Conservation (phyloP, 2,888 invertebrate species). For the Orgyia antiqua region DNA sequence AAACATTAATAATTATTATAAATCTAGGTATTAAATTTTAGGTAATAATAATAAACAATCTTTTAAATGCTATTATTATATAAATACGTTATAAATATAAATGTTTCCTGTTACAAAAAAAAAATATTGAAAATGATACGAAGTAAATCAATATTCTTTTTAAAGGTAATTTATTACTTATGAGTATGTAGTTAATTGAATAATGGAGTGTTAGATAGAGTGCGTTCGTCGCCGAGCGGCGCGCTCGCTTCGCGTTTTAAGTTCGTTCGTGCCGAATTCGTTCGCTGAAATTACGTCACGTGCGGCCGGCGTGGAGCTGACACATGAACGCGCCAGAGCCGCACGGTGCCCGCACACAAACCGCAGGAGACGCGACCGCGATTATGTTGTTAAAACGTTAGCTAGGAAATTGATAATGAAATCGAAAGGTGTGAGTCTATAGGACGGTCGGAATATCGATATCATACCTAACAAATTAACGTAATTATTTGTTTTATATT, state of each 20-base stretch:
- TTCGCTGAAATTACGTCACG: conserved; percentile 55
- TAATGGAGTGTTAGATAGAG: conserved; percentile 70
- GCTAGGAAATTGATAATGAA: conserved; percentile 79
- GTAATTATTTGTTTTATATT: conserved; percentile 78
- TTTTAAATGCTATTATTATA: conserved; percentile 79
- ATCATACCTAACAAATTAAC: conserved; percentile 78
- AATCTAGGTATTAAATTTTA: conserved; percentile 78
- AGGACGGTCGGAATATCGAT: conserved; percentile 74
- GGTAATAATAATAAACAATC: conserved; percentile 79
- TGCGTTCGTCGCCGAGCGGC: conserved; percentile 58
- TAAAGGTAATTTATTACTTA: conserved; percentile 76
- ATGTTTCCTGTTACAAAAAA: conserved; percentile 79
- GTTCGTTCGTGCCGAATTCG: conserved; percentile 64
- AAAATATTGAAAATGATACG: conserved; percentile 78
- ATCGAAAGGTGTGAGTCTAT: conserved; percentile 75
- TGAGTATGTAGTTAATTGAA: conserved; percentile 77
- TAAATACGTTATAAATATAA: conserved; percentile 79
- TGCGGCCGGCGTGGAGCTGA: conserved; percentile 26
- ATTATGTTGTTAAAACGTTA: conserved; percentile 76
- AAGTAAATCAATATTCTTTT: conserved; percentile 78
- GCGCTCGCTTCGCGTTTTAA: conserved; percentile 69
- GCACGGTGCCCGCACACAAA: conserved; percentile 34
- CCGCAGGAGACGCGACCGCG: conserved; percentile 68
- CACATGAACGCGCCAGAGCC: conserved; percentile 16
- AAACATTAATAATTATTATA: conserved; percentile 77